Evolutionary conservation across 1,140 invertebrate species (phyloP).

Genomic region (Dendroctonus valens): DNA sequence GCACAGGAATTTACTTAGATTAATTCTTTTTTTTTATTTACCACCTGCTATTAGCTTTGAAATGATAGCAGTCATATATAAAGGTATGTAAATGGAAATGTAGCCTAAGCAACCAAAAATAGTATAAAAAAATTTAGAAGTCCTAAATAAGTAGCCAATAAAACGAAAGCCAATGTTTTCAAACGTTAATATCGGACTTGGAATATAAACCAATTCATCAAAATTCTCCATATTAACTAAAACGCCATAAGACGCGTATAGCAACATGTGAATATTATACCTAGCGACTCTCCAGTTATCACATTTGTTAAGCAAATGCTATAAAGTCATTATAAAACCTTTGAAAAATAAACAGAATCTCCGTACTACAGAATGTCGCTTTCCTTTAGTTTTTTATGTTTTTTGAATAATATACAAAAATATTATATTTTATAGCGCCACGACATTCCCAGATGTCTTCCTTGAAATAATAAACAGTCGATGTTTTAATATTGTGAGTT

Average conservation of each 20-base stretch:
- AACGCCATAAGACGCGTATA: not conserved
- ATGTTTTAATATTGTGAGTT: constrained; percentile 8
- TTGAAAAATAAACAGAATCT: constrained; percentile 31
- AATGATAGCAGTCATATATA: too few relatives aligned
- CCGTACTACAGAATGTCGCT: constrained; percentile 26
- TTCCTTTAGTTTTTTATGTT: constrained; percentile 29
- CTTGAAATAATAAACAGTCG: constrained; percentile 22
- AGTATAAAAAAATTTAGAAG: too few relatives aligned
- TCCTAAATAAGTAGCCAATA: too few relatives aligned
- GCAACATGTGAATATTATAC: constrained; percentile 14
- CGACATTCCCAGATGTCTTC: constrained; percentile 24
- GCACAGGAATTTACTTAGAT: too few relatives aligned
- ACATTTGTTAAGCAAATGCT: constrained; percentile 36
- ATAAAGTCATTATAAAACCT: constrained; percentile 31
- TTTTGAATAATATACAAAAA: constrained; percentile 30
- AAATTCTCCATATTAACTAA: too few relatives aligned
- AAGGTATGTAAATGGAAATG: too few relatives aligned
- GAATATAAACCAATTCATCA: too few relatives aligned
- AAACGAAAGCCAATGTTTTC: too few relatives aligned
- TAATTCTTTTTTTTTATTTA: too few relatives aligned
- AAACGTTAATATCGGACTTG: too few relatives aligned
- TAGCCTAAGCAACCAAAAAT: too few relatives aligned
- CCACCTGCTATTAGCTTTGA: too few relatives aligned
- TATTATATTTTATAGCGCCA: constrained; percentile 29
- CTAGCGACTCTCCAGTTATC: constrained; percentile 9